Evolutionary conservation across 2,797 vertebrate species (phyloP).

Genomic region (Mus minutoides): DNA sequence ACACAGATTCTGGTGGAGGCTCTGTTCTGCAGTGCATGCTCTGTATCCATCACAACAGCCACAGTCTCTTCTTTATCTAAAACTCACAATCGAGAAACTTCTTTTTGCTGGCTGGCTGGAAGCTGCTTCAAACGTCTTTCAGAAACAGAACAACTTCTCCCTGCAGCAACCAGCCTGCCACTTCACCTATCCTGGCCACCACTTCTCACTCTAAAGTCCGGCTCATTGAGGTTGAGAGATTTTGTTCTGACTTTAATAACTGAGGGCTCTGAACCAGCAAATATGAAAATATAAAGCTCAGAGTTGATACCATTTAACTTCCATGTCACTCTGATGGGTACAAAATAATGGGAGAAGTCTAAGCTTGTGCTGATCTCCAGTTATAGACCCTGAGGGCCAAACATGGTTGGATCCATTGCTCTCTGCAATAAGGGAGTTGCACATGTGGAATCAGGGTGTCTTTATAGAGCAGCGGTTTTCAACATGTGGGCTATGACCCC

Average conservation of each 20-base stretch:
- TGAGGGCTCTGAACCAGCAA: not conserved
- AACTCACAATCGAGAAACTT: not conserved
- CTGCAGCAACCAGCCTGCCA: not conserved
- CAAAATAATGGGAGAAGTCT: not conserved
- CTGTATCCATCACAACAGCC: not conserved
- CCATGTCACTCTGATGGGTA: not conserved
- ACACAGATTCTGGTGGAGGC: not conserved
- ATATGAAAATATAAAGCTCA: not conserved
- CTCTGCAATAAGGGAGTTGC: accelerated
- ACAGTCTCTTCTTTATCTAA: not conserved
- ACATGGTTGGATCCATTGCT: not conserved
- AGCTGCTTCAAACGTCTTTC: not conserved
- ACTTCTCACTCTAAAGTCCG: not conserved
- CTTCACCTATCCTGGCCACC: not conserved
- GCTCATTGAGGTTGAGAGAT: not conserved
- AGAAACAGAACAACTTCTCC: not conserved
- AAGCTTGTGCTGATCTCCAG: not conserved
- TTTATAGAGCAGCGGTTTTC: not conserved
- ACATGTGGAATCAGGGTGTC: accelerated
- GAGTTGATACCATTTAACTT: not conserved
- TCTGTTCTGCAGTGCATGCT: not conserved
- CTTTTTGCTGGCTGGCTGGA: not conserved
- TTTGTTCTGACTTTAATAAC: not conserved
- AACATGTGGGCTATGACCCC: too few relatives aligned
- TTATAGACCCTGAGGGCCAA: not conserved